Evolutionary conservation across 1,140 invertebrate species (phyloP).

Genomic region (Drosophila pachea): DNA sequence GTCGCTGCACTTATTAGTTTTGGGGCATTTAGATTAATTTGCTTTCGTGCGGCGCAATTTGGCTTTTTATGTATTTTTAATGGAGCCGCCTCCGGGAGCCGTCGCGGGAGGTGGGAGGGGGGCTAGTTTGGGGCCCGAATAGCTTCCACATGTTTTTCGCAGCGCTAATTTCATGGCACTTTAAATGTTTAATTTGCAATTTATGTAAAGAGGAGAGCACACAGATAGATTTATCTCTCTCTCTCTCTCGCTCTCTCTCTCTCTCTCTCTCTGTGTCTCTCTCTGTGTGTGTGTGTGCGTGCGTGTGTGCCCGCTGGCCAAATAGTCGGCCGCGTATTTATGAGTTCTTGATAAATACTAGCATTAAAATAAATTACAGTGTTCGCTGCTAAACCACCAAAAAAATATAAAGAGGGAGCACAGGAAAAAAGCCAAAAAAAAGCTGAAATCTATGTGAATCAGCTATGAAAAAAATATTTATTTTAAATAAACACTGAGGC

Average conservation of each 20-base stretch:
- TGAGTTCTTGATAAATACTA: constrained; percentile 65
- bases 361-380: constrained; percentile 78
- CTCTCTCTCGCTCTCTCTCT: too few species aligned
- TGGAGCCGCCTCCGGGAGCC: constrained; percentile 28
- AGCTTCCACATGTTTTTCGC: constrained; percentile 62
- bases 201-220: constrained; percentile 63
- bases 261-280: too few species aligned
- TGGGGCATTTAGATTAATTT: constrained; percentile 66
- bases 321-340: constrained; percentile 42
- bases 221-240: constrained; percentile 17
- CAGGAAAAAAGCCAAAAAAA: too few species aligned
- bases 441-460: constrained; percentile 7
- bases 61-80: constrained; percentile 70
- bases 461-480: constrained; percentile 45
- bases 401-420: constrained; percentile 18
- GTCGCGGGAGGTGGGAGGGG: too few species aligned
- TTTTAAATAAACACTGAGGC: constrained; percentile 59
- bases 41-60: constrained; percentile 40
- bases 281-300: not conserved
- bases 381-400: constrained; percentile 41
- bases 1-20: constrained; percentile 44
- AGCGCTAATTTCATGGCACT: constrained; percentile 70
- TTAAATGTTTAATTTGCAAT: constrained; percentile 77
- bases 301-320: constrained; percentile 25
- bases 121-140: constrained; percentile 16